Evolutionary conservation across 2,888 invertebrate species (phyloP).

Genomic region (Ormyrus nitidulus): DNA sequence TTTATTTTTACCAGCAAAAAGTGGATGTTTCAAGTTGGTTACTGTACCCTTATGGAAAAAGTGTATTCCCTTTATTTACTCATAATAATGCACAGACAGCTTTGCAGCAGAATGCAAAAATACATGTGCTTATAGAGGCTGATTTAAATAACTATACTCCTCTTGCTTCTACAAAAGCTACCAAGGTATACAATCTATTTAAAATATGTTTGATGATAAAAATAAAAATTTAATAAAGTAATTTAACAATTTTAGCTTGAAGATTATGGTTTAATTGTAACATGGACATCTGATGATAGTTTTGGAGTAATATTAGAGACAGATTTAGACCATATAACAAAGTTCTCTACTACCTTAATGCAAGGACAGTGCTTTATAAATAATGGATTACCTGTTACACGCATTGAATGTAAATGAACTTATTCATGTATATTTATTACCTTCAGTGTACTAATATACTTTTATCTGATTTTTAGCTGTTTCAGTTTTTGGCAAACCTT

Average conservation of each 20-base stretch:
- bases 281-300: conserved; percentile 87
- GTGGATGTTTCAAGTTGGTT: conserved; percentile 75
- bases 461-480: conserved; percentile 77
- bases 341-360: conserved; percentile 84
- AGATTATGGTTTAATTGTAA: conserved; percentile 85
- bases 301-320: conserved; percentile 87
- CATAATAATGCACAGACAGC: conserved; percentile 64
- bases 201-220: conserved; percentile 1
- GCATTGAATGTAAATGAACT: conserved; percentile 84
- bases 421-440: conserved; percentile 24
- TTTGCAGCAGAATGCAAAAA: conserved; percentile 64
- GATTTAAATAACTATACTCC: conserved; percentile 68
- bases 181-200: conserved; percentile 64
- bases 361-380: conserved; percentile 85
- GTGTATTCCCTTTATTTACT: conserved; percentile 73
- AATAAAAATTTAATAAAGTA: background rate
- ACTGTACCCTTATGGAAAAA: conserved; percentile 70
- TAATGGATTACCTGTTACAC: conserved; percentile 84
- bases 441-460: conserved; percentile 23
- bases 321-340: conserved; percentile 85
- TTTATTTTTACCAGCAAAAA: conserved; percentile 71
- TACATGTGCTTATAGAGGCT: conserved; percentile 73
- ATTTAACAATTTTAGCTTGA: conserved; percentile 79
- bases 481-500: conserved; percentile 79
- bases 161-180: conserved; percentile 65